Evolutionary conservation across 1,140 invertebrate genomes (phyloP).

Genomic region (Drosophila athabasca): DNA sequence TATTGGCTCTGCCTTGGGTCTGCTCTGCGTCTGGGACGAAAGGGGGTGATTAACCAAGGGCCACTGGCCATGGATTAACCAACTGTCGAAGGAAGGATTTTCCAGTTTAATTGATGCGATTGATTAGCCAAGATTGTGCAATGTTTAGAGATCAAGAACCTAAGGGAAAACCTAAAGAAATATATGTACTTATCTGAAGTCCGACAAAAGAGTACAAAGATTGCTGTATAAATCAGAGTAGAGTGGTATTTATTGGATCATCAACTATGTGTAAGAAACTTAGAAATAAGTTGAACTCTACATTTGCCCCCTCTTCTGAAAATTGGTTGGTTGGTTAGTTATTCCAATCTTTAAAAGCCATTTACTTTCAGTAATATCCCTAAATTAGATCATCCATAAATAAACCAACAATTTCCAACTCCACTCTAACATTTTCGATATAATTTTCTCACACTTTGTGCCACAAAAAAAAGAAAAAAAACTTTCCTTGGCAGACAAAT

Average conservation of each 20-base stretch:
- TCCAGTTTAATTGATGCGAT: background rate
- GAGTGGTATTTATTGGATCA: too few species aligned
- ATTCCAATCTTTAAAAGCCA: background rate
- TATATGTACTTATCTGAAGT: too few species aligned
- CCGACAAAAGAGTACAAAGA: too few species aligned
- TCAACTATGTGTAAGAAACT: too few species aligned
- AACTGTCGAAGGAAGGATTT: background rate
- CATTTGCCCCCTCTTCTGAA: too few species aligned
- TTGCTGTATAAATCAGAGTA: too few species aligned
- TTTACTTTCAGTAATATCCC: background rate
- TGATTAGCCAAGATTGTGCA: constrained; percentile 1
- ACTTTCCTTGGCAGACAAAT: constrained; percentile 64
- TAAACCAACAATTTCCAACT: background rate
- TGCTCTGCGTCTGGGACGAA: background rate
- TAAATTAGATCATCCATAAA: background rate
- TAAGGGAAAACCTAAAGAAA: background rate
- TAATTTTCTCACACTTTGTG: constrained; percentile 51
- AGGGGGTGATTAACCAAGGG: constrained; percentile 5
- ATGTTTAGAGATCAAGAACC: background rate
- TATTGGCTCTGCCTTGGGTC: constrained; percentile 26
- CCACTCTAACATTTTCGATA: constrained; percentile 5
- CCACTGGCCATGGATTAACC: background rate
- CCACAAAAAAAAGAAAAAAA: constrained; percentile 8
- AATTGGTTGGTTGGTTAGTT: too few species aligned
- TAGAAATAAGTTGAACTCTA: too few species aligned